Base-by-base conservation (phyloP, 2,888 invertebrate genomes). In the Maniola hyperantus region DNA sequence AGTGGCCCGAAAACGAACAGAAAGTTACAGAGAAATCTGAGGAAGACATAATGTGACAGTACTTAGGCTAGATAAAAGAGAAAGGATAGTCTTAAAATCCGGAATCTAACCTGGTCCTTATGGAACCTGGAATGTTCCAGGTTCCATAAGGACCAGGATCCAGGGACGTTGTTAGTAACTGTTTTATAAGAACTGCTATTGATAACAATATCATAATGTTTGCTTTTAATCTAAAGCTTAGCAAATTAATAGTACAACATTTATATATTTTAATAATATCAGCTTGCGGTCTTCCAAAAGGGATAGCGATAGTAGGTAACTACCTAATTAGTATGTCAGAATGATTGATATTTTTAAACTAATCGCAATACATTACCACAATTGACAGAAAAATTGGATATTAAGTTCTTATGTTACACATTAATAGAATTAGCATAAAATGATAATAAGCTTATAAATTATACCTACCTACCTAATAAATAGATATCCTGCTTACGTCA, bases 201-300 rank as follows among this genome's bases (percentile, higher is more conserved):
- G 18, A 48, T 33, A n/a, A 20, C 20, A 8, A 50, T 26, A 26
- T 26, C 26, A n/a, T n/a, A 26, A 13, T 26, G 6, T 51, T 51
- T 51, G 20, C 26, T 51, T 26, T 53, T 53, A 53, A 53, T 53
- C 51, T 33, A n/a, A 6, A 7, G 51, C 51, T 53, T 53, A 53
- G n/a, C 51, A 53, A 4, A 8, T 50, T 0, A 42, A 5, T 42
- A 42, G 5, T 39, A 39, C 15, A 46, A 10, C n/a, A 15, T 15
- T n/a, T n/a, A 46, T 18, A 46, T 7, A n/a, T 15, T 48, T n/a
- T n/a, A n/a, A n/a, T 53, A n/a, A 53, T 53, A 33, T 53, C 51
- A 33, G 33, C 33, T 53, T n/a, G 34, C 54, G 34, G 34, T 36
- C 54, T 54, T 7, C 54, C 15, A 15, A 36, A 53, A 34, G 34